Evolutionary conservation across 1,140 invertebrate species (phyloP).

Genomic region (Nasonia vitripennis): DNA sequence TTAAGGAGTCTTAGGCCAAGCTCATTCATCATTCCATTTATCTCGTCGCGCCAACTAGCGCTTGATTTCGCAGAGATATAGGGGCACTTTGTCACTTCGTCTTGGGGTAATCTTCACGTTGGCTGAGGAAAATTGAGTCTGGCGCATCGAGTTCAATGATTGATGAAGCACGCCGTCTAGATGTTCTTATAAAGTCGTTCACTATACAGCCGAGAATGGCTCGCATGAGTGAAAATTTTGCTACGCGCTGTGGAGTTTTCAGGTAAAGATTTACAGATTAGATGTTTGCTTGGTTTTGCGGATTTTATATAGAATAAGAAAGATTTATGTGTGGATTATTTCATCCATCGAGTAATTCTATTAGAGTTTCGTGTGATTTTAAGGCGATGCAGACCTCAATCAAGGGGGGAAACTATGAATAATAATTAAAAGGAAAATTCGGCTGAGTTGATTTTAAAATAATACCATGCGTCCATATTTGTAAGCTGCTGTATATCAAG

Average conservation of each 20-base stretch:
- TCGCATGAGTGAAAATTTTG: neutral
- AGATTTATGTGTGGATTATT: too few species aligned
- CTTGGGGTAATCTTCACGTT: neutral
- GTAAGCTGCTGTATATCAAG: too few species aligned
- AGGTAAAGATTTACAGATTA: neutral
- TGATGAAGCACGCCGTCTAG: neutral
- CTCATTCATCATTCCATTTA: conserved; percentile 25
- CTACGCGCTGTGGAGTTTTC: neutral
- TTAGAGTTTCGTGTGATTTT: too few species aligned
- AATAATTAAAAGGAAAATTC: too few species aligned
- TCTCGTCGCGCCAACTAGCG: neutral
- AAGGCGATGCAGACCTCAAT: too few species aligned
- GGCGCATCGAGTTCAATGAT: neutral
- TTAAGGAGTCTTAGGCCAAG: neutral
- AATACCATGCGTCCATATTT: too few species aligned
- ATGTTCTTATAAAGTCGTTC: neutral
- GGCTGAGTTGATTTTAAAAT: too few species aligned
- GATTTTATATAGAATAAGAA: too few species aligned
- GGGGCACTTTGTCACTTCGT: conserved; percentile 14
- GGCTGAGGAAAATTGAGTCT: conserved; percentile 21
- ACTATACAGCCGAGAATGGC: neutral
- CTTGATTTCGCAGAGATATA: neutral
- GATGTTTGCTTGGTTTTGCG: neutral
- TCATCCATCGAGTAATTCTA: too few species aligned
- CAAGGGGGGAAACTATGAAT: too few species aligned